Evolutionary conservation across 2,113 vertebrate genomes (phyloP), one percentile per base, ranked within the genome.

Genomic region (Saimiri boliviensis): DNA sequence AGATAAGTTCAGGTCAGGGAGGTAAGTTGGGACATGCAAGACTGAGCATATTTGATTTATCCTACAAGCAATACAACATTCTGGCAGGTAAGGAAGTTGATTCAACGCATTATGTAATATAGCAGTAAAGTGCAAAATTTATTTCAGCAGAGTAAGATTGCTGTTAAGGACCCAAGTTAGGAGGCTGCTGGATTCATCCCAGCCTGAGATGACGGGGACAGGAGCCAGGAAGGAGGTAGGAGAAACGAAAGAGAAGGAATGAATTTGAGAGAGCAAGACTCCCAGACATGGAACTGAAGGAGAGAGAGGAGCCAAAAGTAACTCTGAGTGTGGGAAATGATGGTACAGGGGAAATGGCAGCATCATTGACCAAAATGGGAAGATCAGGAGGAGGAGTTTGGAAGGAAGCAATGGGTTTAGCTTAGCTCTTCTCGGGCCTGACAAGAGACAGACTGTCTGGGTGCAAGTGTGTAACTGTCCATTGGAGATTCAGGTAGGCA

Each of bases 381-480:
- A 76, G 40, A 45, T 47, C 12, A 37, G 74, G 42, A 94, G 73
- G 68, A 79, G 73, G 42, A 88, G 47, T 66, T 37, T 3, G 20
- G 40, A 70, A 45, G 25, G 12, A 5, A 47, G 17, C 9, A 16
- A 52, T 21, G 27, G 27, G 25, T 52, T 94, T 83, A 32, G 30
- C 47, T 76, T 47, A 49, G 60, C 68, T 93, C n/a, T n/a, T 94
- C 89, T 73, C 77, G 56, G 82, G 54, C 90, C 66, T 92, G 37
- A 79, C 8, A 14, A 3, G 7, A 86, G 27, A 45, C 8, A 1
- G 54, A 32, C 45, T 45, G 30, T 89, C 49, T 56, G 17, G 45
- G 70, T 37, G 30, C 32, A 80, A 86, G 40, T n/a, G 16, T 73
- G 16, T 79, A 45, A 40, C 9, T 63, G 27, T 47, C 40, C 10